Base-by-base conservation (phyloP, 1,140 invertebrate species). In the Caenorhabditis remanei region DNA sequence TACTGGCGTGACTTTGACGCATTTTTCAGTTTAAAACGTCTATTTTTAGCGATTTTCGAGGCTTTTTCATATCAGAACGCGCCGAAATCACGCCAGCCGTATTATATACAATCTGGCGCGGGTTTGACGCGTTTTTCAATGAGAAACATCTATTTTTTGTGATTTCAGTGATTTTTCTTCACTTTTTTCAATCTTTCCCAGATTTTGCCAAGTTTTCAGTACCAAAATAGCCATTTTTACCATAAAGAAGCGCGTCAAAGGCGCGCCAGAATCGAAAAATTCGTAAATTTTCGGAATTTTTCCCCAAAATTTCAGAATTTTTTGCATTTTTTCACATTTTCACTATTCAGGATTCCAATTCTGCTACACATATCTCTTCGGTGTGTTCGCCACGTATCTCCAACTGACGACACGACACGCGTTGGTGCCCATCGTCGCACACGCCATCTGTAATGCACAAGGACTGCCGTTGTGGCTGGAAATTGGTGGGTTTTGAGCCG, bases 301-400 rank as follows among this genome's bases (percentile, higher is more conserved):
- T 48, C 6, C 1, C 13, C 11, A 43, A 46, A 56, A 7, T 21
- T 24, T 16, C 19, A 41, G 7, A 48, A 56, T 4, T n/a, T 21
- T 14, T 50, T 2, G 32, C 32, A 32, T 32, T 32, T 32, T 32
- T n/a, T n/a, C n/a, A n/a, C n/a, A n/a, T n/a, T n/a, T 50, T 48
- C 9, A 53, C 3, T 53, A 11, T 82, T 9, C 67, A 85, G 85
- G 46, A 0, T 85, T 85, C 85, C 85, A 85, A 85, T 55, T 85
- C 46, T 24, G 21, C 21, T 85, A 85, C 58, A 85, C 85, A 5
- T 85, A 85, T 43, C 21, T 85, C 5, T 85, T 85, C 16, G 85
- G 85, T n/a, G 65, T 24, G 6, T 85, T 71, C 32, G 85, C 85
- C n/a, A 85, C 85, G 40, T 85, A 79, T 56, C 65, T 85, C 14